These are phyloP conservation scores for Dichetophora obliterata DNA, from an alignment of 2,888 invertebrate species.

Conservation along the genomic window DNA sequence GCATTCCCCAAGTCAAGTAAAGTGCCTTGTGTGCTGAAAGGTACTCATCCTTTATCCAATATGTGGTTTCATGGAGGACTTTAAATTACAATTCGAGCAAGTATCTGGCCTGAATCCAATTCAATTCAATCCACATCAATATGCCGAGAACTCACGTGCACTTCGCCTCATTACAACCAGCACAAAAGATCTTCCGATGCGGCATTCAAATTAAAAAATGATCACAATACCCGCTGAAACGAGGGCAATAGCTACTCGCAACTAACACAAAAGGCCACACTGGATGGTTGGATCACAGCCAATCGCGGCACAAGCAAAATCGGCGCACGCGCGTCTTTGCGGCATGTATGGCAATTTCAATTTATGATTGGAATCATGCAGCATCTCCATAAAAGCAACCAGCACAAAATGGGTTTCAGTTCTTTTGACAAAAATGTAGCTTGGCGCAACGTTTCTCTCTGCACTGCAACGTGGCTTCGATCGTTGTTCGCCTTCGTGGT, in stretches of 20 bases:
- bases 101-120: not conserved
- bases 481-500: not conserved
- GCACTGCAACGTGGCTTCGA: not conserved
- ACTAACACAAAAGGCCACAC: not conserved
- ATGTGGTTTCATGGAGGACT: not conserved
- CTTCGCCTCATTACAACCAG: not conserved
- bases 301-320: not conserved
- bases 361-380: conserved; percentile 53
- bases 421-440: conserved; percentile 6
- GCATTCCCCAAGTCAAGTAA: too few relatives aligned
- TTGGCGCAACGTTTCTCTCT: not conserved
- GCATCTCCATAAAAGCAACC: conserved; percentile 37
- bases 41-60: too few relatives aligned
- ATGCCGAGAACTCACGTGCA: not conserved
- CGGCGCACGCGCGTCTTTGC: not conserved
- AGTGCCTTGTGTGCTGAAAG: too few relatives aligned
- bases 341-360: conserved; percentile 43
- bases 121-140: not conserved
- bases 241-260: not conserved
- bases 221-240: not conserved
- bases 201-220: not conserved
- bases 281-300: not conserved
- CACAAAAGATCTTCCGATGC: not conserved
- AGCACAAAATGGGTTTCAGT: not conserved
- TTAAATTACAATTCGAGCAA: not conserved